Percentiles rank a stretch among this genome's conserved stretches.
phyloP scores from a whole-genome alignment of 2,888 invertebrate species.

The Andrena hattorfiana region DNA sequence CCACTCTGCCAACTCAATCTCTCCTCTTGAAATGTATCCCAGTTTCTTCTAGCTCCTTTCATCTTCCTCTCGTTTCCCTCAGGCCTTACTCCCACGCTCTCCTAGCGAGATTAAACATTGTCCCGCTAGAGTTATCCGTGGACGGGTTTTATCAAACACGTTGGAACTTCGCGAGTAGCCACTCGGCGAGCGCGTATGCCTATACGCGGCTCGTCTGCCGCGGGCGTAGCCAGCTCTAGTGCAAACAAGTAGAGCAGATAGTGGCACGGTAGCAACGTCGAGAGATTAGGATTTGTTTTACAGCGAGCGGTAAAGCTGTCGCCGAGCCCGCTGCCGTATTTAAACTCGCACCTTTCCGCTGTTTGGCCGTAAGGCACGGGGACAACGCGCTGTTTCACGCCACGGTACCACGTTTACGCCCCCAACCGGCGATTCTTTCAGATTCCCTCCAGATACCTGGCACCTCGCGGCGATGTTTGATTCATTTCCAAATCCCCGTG shows the following conservation, averaged over 20 bases:
- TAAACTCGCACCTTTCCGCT: conserved; percentile 66
- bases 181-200: conserved; percentile 48
- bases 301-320: conserved; percentile 84
- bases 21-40: conserved; percentile 11
- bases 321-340: conserved; percentile 77
- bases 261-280: conserved; percentile 82
- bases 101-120: conserved; percentile 44
- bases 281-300: conserved; percentile 85
- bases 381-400: conserved; percentile 47
- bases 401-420: conserved; percentile 16
- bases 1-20: conserved; percentile 2
- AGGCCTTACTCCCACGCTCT: conserved; percentile 22
- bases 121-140: conserved; percentile 1
- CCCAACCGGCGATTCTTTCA: not conserved
- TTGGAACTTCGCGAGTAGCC: conserved; percentile 34
- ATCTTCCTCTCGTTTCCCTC: conserved; percentile 10
- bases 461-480: not conserved
- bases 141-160: conserved; percentile 44
- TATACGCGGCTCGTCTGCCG: conserved; percentile 46
- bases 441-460: not conserved
- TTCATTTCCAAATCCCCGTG: not conserved
- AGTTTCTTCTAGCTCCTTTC: conserved; percentile 19
- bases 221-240: conserved; percentile 51
- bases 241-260: conserved; percentile 79
- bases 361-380: conserved; percentile 20